Conservation (phyloP, 2,113 vertebrate genomes). For the Hoplias malabaricus region DNA sequence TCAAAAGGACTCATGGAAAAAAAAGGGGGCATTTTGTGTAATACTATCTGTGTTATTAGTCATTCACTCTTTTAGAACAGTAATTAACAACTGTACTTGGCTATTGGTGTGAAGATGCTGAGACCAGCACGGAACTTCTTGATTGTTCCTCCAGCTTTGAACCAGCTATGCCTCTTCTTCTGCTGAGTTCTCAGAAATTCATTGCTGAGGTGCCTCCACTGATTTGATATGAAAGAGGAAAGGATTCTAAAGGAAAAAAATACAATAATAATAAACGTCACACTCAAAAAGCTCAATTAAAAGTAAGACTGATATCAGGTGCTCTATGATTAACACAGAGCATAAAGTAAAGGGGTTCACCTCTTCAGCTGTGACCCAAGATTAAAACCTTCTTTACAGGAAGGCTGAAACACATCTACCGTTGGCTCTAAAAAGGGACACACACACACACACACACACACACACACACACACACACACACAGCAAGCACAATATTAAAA, state of each 20-base stretch:
- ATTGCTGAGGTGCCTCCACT: slow-evolving; percentile 99
- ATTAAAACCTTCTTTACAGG: slow-evolving; percentile 96
- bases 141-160: slow-evolving; percentile 95
- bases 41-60: neutral
- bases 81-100: slow-evolving; percentile 80
- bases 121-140: slow-evolving; percentile 97
- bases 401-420: slow-evolving; percentile 97
- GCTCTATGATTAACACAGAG: neutral
- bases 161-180: slow-evolving; percentile 98
- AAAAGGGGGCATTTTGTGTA: neutral
- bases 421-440: slow-evolving; percentile 82
- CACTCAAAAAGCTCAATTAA: neutral
- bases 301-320: neutral
- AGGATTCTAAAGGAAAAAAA: slow-evolving; percentile 80
- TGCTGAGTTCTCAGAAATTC: slow-evolving; percentile 98
- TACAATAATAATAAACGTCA: neutral
- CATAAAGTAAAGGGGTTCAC: slow-evolving; percentile 68
- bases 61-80: neutral
- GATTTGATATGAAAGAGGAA: slow-evolving; percentile 95
- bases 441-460: slow-evolving; percentile 48
- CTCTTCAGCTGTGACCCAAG: slow-evolving; percentile 96
- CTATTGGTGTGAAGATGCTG: slow-evolving; percentile 98
- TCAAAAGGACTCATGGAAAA: neutral
- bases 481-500: too few relatives aligned
- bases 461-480: too few relatives aligned